A percentile compares a stretch with the other conserved stretches of the same genome.
phyloP scores from a whole-genome alignment of 2,888 invertebrate species.

The Phlogophora meticulosa region DNA sequence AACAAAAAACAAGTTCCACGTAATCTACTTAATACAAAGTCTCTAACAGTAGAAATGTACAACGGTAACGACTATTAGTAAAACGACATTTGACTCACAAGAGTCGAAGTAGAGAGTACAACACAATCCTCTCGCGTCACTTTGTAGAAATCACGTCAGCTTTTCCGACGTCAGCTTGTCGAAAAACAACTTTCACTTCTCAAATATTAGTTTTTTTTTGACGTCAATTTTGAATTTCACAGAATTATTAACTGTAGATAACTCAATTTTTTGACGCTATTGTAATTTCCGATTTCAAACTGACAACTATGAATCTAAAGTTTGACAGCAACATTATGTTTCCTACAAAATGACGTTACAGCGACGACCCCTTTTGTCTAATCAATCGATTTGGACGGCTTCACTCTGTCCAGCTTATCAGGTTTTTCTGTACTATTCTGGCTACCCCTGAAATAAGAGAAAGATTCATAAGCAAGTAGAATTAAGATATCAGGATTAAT shows the following conservation, averaged over 20 bases:
- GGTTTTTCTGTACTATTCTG: slow-evolving; percentile 84
- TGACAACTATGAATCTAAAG: not conserved
- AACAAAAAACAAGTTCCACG: slow-evolving; percentile 67
- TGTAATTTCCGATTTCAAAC: not conserved
- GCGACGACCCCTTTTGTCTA: slow-evolving; percentile 67
- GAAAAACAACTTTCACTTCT: slow-evolving; percentile 1
- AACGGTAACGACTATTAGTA: slow-evolving; percentile 69
- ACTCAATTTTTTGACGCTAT: slow-evolving; percentile 10
- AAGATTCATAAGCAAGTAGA: not conserved
- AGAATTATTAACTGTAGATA: no score
- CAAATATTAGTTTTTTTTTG: not conserved
- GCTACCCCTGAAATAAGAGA: slow-evolving; percentile 79
- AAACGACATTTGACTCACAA: slow-evolving; percentile 62
- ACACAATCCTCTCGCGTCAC: slow-evolving; percentile 38
- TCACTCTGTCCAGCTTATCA: slow-evolving; percentile 82
- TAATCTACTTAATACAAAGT: slow-evolving; percentile 77
- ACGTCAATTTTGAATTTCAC: not conserved
- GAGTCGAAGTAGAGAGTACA: slow-evolving; percentile 63
- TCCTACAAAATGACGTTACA: slow-evolving; percentile 50
- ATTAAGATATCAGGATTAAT: no score
- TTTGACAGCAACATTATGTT: not conserved
- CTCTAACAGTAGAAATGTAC: slow-evolving; percentile 82
- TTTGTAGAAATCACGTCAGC: slow-evolving; percentile 47
- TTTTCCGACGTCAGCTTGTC: slow-evolving; percentile 2
- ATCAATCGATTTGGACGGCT: slow-evolving; percentile 89